Evolutionary conservation across 2,888 invertebrate species (phyloP).

Genomic region (Masnerella sp.): DNA sequence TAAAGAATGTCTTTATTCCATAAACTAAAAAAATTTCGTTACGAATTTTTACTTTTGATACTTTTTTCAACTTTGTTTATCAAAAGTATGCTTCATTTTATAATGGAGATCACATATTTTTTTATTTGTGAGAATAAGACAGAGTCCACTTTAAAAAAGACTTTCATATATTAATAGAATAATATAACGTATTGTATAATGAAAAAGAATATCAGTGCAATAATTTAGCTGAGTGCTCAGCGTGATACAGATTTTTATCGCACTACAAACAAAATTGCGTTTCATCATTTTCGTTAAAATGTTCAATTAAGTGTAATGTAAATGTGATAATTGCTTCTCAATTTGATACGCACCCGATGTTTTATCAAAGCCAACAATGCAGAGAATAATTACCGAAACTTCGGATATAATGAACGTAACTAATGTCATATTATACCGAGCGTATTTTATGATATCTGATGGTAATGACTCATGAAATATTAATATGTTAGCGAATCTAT

Average conservation of each 20-base stretch:
- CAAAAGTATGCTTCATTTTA: too few relatives aligned
- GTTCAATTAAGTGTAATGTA: constrained; percentile 2
- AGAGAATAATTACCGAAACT: constrained; percentile 20
- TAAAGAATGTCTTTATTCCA: too few relatives aligned
- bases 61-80: too few relatives aligned
- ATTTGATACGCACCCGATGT: neutral
- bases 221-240: too few relatives aligned
- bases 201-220: too few relatives aligned
- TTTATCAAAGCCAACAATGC: constrained; percentile 10
- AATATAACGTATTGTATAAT: too few relatives aligned
- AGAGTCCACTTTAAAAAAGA: too few relatives aligned
- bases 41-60: too few relatives aligned
- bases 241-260: neutral
- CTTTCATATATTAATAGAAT: too few relatives aligned
- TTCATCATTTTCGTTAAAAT: neutral
- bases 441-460: constrained; percentile 17
- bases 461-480: constrained; percentile 23
- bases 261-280: neutral
- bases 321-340: constrained; percentile 3
- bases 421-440: constrained; percentile 15
- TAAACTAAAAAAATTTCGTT: too few relatives aligned
- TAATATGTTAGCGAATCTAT: constrained; percentile 4
- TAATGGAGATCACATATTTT: too few relatives aligned
- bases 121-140: too few relatives aligned
- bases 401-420: constrained; percentile 6